These are phyloP conservation scores for Plodia interpunctella DNA, from an alignment of 1,140 invertebrate genomes.

Conservation along the genomic window DNA sequence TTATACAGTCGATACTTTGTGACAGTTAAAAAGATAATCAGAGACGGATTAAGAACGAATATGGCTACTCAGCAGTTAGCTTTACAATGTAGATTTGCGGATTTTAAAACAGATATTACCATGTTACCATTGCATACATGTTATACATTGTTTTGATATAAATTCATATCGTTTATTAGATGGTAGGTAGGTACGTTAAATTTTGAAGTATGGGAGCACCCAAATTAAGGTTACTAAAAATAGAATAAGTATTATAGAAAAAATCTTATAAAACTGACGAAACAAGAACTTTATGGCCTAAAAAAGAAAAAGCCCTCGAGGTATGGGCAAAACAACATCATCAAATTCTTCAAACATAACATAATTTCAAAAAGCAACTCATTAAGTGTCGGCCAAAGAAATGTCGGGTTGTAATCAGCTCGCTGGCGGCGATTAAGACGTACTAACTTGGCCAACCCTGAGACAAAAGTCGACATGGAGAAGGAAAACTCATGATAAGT, in stretches of 20 bases:
- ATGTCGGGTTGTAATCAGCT: constrained; percentile 58
- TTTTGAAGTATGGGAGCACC: no score
- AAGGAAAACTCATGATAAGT: not conserved
- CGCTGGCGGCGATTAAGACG: constrained; percentile 60
- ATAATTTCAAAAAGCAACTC: constrained; percentile 50
- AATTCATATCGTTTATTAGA: no score
- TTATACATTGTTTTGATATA: not conserved
- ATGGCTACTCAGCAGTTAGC: constrained; percentile 44
- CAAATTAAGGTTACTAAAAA: no score
- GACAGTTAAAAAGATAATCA: constrained; percentile 59
- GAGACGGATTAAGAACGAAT: constrained; percentile 61
- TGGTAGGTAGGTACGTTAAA: no score
- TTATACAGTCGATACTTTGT: not conserved
- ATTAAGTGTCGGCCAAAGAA: constrained; percentile 57
- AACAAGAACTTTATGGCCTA: no score
- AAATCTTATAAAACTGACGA: no score
- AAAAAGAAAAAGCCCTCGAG: constrained; percentile 22
- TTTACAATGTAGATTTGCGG: constrained; percentile 42
- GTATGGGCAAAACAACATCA: constrained; percentile 16
- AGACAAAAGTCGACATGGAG: constrained; percentile 18
- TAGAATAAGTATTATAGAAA: no score
- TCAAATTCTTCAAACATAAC: constrained; percentile 23
- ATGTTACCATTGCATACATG: no score
- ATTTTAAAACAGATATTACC: constrained; percentile 24
- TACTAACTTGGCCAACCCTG: constrained; percentile 44